Evolutionary conservation across 2,113 vertebrate genomes (phyloP), one percentile per base, ranked within the genome.

Genomic region (Callionymus lyra): DNA sequence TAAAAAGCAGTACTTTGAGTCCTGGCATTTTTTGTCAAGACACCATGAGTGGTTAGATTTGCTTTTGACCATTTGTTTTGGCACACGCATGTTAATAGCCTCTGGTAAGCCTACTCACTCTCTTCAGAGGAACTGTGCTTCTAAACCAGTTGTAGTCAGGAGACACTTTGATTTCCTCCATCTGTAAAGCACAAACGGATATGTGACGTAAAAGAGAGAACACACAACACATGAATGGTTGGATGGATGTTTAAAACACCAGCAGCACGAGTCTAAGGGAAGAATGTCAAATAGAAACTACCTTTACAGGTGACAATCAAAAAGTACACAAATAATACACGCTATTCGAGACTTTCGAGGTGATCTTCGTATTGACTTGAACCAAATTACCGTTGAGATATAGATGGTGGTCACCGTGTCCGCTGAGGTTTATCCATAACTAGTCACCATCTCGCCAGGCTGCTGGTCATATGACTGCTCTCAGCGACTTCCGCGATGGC

Each of bases 121-220:
- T 92, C 81, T 94, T 97, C 59, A 98, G 86, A 14, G 95, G 92
- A 61, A 98, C 94, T 1, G 95, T 94, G 79, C 95, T 96, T 82
- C 95, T 87, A 82, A 98, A 98, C 94, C 94, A 97, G 84, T 90
- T 97, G 47, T 98, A 98, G 73, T 97, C 95, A 35, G 94, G 95
- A 85, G 95, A 98, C 80, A 91, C 85, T 84, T 93, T 92, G 62
- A 98, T 97, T 87, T 95, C 93, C 82, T 94, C 94, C 95, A 98
- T 97, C 86, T 82, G 78, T 67, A 32, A 40, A 44, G 46, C 53
- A 59, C 18, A 58, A 31, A n/a, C 3, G 16, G 2, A 35, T n/a
- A n/a, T n/a, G n/a, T n/a, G n/a, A n/a, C n/a, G n/a, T 1, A n/a
- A 13, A 1, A 35, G 12, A 35, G 9, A 6, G 19, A 33, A 13